These are phyloP conservation scores for Nomada ruficornis DNA, from an alignment of 2,888 invertebrate genomes.

Conservation along the genomic window DNA sequence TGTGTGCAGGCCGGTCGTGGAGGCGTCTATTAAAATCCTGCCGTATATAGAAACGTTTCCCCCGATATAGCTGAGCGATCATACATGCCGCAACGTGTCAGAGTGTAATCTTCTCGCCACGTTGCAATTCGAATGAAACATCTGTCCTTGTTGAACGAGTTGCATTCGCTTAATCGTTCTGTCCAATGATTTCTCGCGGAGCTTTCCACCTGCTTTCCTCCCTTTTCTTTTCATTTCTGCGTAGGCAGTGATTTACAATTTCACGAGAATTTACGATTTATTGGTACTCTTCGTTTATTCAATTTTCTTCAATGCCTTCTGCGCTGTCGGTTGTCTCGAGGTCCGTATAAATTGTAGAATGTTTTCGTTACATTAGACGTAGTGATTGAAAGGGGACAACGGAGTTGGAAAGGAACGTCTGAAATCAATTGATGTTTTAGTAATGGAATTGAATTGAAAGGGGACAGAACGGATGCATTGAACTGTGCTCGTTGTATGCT, in stretches of 20 bases:
- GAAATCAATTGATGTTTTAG: no score
- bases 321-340: no score
- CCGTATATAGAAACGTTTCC: slow-evolving; percentile 51
- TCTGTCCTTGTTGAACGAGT: slow-evolving; percentile 60
- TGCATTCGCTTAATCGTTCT: slow-evolving; percentile 62
- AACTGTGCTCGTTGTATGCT: neutral
- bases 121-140: slow-evolving; percentile 70
- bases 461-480: neutral
- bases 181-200: slow-evolving; percentile 18
- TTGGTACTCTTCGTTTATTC: slow-evolving; percentile 10
- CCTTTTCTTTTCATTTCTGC: slow-evolving; percentile 9
- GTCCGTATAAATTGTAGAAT: no score
- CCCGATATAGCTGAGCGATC: slow-evolving; percentile 45
- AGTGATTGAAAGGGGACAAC: neutral
- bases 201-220: neutral
- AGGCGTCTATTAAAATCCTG: slow-evolving; percentile 58
- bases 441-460: no score
- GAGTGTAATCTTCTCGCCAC: slow-evolving; percentile 54
- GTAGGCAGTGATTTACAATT: no score
- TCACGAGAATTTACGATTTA: neutral
- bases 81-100: slow-evolving; percentile 47
- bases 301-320: slow-evolving; percentile 2
- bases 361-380: no score
- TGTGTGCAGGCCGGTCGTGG: slow-evolving; percentile 19
- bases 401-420: neutral